Evolutionary conservation across 2,797 vertebrate species (phyloP).

Genomic region (Fistularia commersonii): DNA sequence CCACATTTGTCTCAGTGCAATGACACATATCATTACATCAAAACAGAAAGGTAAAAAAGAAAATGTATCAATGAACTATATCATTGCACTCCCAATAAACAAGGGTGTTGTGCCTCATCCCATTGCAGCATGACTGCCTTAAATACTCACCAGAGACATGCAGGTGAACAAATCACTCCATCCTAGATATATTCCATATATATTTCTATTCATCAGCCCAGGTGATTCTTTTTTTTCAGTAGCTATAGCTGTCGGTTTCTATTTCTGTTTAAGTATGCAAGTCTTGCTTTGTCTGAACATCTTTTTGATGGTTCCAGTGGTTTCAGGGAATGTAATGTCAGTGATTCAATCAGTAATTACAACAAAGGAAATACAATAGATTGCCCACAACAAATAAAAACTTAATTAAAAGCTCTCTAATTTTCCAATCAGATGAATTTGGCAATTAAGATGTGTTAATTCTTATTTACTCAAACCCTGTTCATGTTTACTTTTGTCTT

Average conservation of each 20-base stretch:
- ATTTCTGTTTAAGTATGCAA: conserved; percentile 8
- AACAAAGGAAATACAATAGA: conserved; percentile 6
- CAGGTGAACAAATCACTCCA: too few relatives aligned
- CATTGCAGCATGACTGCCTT: too few relatives aligned
- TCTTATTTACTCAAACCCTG: conserved; percentile 32
- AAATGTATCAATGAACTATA: too few relatives aligned
- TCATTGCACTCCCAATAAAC: too few relatives aligned
- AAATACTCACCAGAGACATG: too few relatives aligned
- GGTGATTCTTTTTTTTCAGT: too few relatives aligned
- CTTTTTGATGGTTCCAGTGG: not conserved
- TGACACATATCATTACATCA: too few relatives aligned
- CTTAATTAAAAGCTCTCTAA: conserved; percentile 18
- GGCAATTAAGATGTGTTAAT: conserved; percentile 22
- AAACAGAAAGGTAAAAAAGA: too few relatives aligned
- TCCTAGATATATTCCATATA: too few relatives aligned
- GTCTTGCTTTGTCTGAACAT: conserved; percentile 19
- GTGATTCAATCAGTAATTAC: conserved; percentile 27
- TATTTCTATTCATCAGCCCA: too few relatives aligned
- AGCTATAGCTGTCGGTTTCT: not conserved
- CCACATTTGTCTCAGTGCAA: too few relatives aligned
- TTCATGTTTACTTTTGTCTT: conserved; percentile 41
- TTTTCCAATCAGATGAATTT: conserved; percentile 4
- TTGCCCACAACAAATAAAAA: conserved; percentile 17
- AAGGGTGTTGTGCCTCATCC: too few relatives aligned
- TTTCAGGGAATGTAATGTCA: conserved; percentile 33